These are phyloP conservation scores for Leptopilina syphax DNA, from an alignment of 2,888 invertebrate species.

Conservation along the genomic window DNA sequence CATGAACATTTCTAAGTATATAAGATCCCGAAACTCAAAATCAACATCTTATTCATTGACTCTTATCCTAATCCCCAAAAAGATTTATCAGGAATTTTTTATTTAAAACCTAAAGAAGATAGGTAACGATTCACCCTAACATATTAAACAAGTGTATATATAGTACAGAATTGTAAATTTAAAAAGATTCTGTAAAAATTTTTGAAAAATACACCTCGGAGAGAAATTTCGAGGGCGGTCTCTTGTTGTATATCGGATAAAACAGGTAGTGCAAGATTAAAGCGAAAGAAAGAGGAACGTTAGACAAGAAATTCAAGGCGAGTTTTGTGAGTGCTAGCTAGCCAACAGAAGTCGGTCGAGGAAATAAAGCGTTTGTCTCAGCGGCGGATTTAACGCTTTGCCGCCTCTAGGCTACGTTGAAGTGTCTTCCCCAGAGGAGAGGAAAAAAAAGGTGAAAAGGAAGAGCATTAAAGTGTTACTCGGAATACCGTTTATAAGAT, in stretches of 20 bases:
- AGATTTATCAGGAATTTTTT: too few species aligned
- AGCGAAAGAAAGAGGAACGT: conserved; percentile 15
- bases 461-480: conserved; percentile 23
- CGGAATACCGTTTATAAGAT: conserved; percentile 23
- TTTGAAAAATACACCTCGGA: conserved; percentile 1
- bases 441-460: conserved; percentile 8
- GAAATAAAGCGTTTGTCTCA: conserved; percentile 37
- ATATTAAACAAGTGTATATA: too few species aligned
- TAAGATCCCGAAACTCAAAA: too few species aligned
- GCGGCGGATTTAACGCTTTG: conserved; percentile 35
- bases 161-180: not conserved
- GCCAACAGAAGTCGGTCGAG: conserved; percentile 34
- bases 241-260: not conserved
- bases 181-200: not conserved
- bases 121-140: not conserved
- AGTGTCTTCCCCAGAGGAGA: conserved; percentile 17
- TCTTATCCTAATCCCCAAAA: too few species aligned
- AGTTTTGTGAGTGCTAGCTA: conserved; percentile 10
- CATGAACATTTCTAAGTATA: too few species aligned
- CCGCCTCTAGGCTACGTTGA: conserved; percentile 32
- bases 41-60: too few species aligned
- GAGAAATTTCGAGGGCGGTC: not conserved
- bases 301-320: conserved; percentile 6
- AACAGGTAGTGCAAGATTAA: conserved; percentile 17
- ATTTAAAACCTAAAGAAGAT: too few species aligned